Percentiles rank a stretch among this genome's conserved stretches.
phyloP scores from a whole-genome alignment of 2,113 vertebrate species.

The Emydocephalus ijimae region DNA sequence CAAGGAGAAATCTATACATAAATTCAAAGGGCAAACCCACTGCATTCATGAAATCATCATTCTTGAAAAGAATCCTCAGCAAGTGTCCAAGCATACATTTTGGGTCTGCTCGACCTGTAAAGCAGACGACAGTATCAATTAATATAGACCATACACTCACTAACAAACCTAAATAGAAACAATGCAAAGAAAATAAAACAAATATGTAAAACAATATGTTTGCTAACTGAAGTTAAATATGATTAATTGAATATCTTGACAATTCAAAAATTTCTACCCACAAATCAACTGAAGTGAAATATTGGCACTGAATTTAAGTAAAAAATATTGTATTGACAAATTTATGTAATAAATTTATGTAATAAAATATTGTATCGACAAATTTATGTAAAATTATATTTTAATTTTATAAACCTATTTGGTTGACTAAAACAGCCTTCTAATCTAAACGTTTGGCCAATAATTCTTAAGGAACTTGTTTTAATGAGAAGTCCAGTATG shows the following conservation, averaged over 20 bases:
- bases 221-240: neutral
- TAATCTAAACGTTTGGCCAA: neutral
- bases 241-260: neutral
- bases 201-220: neutral
- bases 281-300: neutral
- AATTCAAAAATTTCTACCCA: neutral
- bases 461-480: neutral
- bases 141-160: neutral
- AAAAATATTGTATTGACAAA: neutral
- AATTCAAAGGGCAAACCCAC: slow-evolving; percentile 73
- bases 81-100: slow-evolving; percentile 95
- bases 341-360: neutral
- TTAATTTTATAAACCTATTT: neutral
- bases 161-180: neutral
- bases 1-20: slow-evolving; percentile 22
- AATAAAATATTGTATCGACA: neutral
- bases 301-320: neutral
- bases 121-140: slow-evolving; percentile 32
- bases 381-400: neutral
- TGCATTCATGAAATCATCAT: slow-evolving; percentile 98
- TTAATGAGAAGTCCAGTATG: neutral
- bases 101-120: slow-evolving; percentile 91
- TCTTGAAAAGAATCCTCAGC: slow-evolving; percentile 97
- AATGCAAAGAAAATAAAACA: neutral
- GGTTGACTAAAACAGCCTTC: neutral